Evolutionary conservation across 2,888 invertebrate species (phyloP).

Genomic region (Drosophila melanosoma): DNA sequence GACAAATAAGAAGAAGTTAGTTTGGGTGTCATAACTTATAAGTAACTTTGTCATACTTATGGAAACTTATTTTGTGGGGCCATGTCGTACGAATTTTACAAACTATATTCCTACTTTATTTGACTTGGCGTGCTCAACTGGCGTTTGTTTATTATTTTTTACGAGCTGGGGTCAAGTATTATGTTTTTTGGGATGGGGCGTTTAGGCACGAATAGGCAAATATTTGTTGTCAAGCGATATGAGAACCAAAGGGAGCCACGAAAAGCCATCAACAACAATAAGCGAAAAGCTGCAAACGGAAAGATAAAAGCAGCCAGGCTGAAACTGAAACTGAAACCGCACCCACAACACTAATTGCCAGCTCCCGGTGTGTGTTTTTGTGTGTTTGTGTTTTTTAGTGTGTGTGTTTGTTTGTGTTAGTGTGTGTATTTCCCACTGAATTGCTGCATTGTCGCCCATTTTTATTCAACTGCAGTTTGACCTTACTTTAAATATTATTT

Average conservation of each 20-base stretch:
- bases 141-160: conserved; percentile 41
- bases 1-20: not conserved
- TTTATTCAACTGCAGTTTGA: conserved; percentile 30
- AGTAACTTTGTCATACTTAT: conserved; percentile 16
- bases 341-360: conserved; percentile 72
- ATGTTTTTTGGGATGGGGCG: conserved; percentile 3
- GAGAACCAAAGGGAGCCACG: not conserved
- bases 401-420: conserved; percentile 17
- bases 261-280: conserved; percentile 50
- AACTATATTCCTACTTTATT: conserved; percentile 36
- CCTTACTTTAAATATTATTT: conserved; percentile 23
- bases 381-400: conserved; percentile 7
- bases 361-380: conserved; percentile 20
- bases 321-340: conserved; percentile 63
- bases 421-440: conserved; percentile 22
- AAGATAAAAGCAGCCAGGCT: conserved; percentile 53
- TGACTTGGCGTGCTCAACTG: conserved; percentile 19
- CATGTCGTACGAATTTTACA: conserved; percentile 39
- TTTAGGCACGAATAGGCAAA: conserved; percentile 38
- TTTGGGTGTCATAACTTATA: not conserved
- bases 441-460: conserved; percentile 22
- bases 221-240: conserved; percentile 10
- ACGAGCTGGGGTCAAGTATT: conserved; percentile 19
- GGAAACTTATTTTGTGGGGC: conserved; percentile 10
- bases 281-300: conserved; percentile 43